Percentiles rank a stretch among this genome's conserved stretches.
Evolutionary conservation across 2,888 invertebrate species (phyloP).

Genomic region (Dioctria rufipes): DNA sequence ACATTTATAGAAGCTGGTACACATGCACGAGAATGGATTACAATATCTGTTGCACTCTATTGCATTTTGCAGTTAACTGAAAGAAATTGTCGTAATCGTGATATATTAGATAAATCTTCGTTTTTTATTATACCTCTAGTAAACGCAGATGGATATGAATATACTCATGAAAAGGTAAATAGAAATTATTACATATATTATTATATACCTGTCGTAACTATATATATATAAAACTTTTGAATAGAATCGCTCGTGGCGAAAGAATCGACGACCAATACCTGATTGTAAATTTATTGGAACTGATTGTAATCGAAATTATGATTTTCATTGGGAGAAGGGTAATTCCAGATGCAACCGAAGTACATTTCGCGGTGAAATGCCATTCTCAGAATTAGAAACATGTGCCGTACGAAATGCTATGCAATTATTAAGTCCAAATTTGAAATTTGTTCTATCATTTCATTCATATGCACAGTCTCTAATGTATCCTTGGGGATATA

Average conservation of each 20-base stretch:
- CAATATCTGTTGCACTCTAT: conserved; percentile 76
- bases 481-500: conserved; percentile 70
- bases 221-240: conserved; percentile 12
- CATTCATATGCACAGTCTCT: conserved; percentile 70
- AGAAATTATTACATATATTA: background rate
- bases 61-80: conserved; percentile 75
- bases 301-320: conserved; percentile 80
- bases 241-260: conserved; percentile 74
- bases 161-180: conserved; percentile 72
- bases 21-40: conserved; percentile 81
- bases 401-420: conserved; percentile 66
- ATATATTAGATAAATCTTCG: conserved; percentile 75
- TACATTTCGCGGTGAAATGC: conserved; percentile 68
- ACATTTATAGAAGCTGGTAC: conserved; percentile 70
- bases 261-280: conserved; percentile 72
- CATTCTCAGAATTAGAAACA: conserved; percentile 70
- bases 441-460: conserved; percentile 68
- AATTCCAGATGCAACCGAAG: conserved; percentile 63
- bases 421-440: conserved; percentile 64
- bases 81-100: conserved; percentile 68
- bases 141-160: conserved; percentile 84
- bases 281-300: conserved; percentile 73
- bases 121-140: conserved; percentile 79
- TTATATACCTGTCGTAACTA: background rate
- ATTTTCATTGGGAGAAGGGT: conserved; percentile 73